Conservation (phyloP, 2,888 invertebrate species). For the Aphidius colemani region DNA sequence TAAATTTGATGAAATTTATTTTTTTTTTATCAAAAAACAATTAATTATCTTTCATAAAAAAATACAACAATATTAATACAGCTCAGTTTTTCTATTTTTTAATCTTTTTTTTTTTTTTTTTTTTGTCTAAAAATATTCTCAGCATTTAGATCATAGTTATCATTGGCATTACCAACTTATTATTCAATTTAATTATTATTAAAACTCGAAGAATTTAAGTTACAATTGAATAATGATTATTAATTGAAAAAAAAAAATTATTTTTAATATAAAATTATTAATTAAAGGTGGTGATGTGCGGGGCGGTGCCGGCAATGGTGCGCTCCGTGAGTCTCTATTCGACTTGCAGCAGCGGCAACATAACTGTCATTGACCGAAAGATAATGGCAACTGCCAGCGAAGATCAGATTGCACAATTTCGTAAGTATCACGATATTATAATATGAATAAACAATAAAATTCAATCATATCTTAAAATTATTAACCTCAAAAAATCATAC, state of each 20-base stretch:
- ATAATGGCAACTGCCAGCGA: constrained; percentile 67
- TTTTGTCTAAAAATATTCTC: no score
- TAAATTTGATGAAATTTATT: no score
- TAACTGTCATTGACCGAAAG: constrained; percentile 70
- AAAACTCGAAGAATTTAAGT: no score
- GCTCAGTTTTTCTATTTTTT: no score
- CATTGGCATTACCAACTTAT: no score
- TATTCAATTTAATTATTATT: no score
- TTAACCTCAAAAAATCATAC: background rate
- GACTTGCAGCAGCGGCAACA: constrained; percentile 71
- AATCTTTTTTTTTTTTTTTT: no score
- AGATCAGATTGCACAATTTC: constrained; percentile 63
- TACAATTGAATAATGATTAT: background rate
- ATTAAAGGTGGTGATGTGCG: constrained; percentile 73
- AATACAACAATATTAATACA: no score
- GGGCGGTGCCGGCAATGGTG: constrained; percentile 74
- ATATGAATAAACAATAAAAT: constrained; percentile 18
- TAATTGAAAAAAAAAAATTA: background rate
- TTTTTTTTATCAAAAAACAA: no score
- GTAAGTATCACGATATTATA: constrained; percentile 62
- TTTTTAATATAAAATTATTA: constrained; percentile 2
- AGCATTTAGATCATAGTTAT: no score
- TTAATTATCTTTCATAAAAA: no score
- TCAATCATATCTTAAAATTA: background rate
- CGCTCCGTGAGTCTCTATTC: constrained; percentile 73